phyloP scores from a whole-genome alignment of 1,140 invertebrate species.

The Aphelenchoides besseyi region DNA sequence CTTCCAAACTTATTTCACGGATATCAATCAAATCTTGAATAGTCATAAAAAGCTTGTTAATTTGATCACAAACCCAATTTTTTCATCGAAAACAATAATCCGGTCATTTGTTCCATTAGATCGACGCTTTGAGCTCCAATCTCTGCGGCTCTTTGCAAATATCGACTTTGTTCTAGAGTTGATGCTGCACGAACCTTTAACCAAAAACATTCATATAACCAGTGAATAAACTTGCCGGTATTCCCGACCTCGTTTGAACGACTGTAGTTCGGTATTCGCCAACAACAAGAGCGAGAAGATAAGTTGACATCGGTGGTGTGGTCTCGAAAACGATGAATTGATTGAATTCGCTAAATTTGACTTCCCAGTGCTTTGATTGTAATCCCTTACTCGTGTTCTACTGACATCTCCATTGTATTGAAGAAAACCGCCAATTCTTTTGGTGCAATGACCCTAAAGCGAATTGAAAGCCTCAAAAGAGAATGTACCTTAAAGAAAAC shows the following conservation, averaged over 20 bases:
- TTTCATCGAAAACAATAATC: not conserved
- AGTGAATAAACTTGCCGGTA: not conserved
- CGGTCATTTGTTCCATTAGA: not conserved
- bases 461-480: too few species aligned
- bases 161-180: not conserved
- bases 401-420: not conserved
- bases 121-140: not conserved
- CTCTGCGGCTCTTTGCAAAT: not conserved
- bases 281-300: not conserved
- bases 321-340: not conserved
- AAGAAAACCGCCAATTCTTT: not conserved
- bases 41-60: not conserved
- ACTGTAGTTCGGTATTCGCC: not conserved
- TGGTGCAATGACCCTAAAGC: not conserved
- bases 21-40: not conserved
- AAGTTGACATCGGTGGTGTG: slow-evolving; percentile 1
- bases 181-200: slow-evolving; percentile 4
- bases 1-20: not conserved
- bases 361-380: not conserved
- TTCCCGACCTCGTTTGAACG: not conserved
- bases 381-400: not conserved
- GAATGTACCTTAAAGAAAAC: too few species aligned
- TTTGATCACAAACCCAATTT: not conserved
- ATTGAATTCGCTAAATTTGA: not conserved
- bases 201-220: not conserved